Evolutionary conservation across 2,113 vertebrate species (phyloP), one percentile per base, ranked within the genome.

Genomic region (Syngnathoides biaculeatus): DNA sequence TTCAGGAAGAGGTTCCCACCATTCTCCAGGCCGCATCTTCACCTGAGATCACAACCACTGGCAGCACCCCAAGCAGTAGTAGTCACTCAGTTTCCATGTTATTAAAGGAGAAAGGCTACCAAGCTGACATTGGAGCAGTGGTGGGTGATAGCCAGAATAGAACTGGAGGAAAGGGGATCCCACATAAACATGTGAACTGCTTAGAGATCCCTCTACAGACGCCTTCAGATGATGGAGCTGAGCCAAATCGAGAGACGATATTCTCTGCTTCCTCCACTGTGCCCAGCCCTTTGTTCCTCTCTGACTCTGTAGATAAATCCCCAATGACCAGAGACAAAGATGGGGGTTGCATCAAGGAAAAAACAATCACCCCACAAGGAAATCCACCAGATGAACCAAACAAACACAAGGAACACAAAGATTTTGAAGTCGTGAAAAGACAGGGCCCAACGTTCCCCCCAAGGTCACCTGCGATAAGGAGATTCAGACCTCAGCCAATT

Each of bases 71-170:
- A 61, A 78, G 70, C 22, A 66, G 76, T 56, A 78, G 78, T 67
- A 83, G 89, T 20, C 91, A 92, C 70, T 92, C 91, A 2, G 91
- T 93, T 50, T 93, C 91, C 38, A 92, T 91, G 91, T 72, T 93
- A 52, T 20, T 91, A 59, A 93, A 91, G 75, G 92, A 92, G 65
- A 93, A 93, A 79, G 92, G 91, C 40, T 93, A 90, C 81, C 92
- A 93, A 64, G 92, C 92, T 69, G 92, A 93, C 52, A 93, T 93
- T 63, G 92, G 92, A 68, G 79, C 89, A 66, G 79, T 90, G 58
- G 75, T 92, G 12, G 85, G 87, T 42, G 87, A 91, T 11, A 66
- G 69, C 50, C 73, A 83, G 38, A 84, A 73, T 65, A 74, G 70
- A 42, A 48, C 47, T 64, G 74, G 13, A 67, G 74, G 27, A 42